Base-by-base conservation (phyloP, 2,797 vertebrate species). In the Urophycis tenuis region DNA sequence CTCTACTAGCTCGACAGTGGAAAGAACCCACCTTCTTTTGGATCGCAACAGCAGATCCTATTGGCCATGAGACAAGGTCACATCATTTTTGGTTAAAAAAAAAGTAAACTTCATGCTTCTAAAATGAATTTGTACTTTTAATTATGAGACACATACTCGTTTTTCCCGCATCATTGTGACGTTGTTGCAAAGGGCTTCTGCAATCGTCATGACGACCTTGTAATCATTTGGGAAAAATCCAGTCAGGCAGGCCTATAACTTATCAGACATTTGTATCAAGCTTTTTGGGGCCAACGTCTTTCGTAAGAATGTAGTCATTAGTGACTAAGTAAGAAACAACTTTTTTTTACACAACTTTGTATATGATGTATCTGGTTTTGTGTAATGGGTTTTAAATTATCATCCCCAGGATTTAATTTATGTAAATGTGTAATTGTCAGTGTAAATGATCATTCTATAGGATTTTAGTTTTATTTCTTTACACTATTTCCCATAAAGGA, bases 1-100 rank as follows among this genome's bases (percentile, higher is more conserved):
- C 78, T 97, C 96, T 17, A 76, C 15, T 12, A 97, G 0, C 12
- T 94, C 90, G 76, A 96, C 86, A 0, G 94, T 94, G n/a, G 92
- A 93, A 77, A 96, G 81, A 69, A 95, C 77, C 95, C 95, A 96
- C 81, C 93, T 88, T 87, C 95, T 94, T 86, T 95, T 96, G 49
- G 87, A 80, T 17, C 92, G 88, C 12, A 11, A 30, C 11, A 95
- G 87, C 49, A 90, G 45, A 17, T 92, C 90, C 93, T 94, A 79
- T 81, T 74, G 5, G 81, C 34, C 25, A 71, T 1, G 5, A 53
- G 39, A 30, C 15, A 49, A 45, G 14, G 2, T 35, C 73, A 25
- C 70, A 77, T 15, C 11, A 64, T 73, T 22, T 29, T 67, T 67
- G 1, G 7, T 6, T 60, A 60, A 5, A 49, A 60, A 49, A 60